phyloP scores from a whole-genome alignment of 2,888 invertebrate species.

The Platypus cylindrus region DNA sequence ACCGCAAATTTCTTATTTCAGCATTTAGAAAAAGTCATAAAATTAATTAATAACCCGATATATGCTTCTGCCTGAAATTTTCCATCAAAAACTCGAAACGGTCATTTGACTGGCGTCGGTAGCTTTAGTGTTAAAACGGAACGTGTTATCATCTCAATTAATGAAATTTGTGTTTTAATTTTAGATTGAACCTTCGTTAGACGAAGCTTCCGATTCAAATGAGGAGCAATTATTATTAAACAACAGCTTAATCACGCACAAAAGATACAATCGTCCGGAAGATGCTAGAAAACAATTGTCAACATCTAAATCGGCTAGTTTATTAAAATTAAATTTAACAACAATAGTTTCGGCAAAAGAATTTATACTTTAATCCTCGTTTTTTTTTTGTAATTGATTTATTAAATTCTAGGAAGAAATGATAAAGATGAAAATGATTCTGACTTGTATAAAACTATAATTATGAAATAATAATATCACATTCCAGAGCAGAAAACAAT shows the following conservation, averaged over 20 bases:
- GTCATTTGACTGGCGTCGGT: neutral
- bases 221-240: constrained; percentile 40
- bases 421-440: too few relatives aligned
- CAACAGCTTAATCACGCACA: constrained; percentile 42
- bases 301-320: constrained; percentile 1
- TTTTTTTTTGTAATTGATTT: too few relatives aligned
- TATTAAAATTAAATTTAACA: too few relatives aligned
- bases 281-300: constrained; percentile 14
- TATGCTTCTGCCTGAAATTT: too few relatives aligned
- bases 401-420: too few relatives aligned
- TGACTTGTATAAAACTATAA: too few relatives aligned
- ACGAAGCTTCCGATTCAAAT: constrained; percentile 18
- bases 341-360: too few relatives aligned
- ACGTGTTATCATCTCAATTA: neutral
- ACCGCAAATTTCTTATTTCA: too few relatives aligned
- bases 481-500: constrained; percentile 1
- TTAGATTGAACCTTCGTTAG: constrained; percentile 15
- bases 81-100: too few relatives aligned
- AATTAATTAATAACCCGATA: too few relatives aligned
- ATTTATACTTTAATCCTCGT: too few relatives aligned
- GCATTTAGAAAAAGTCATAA: too few relatives aligned
- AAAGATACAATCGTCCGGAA: constrained; percentile 22
- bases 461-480: constrained; percentile 3
- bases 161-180: constrained; percentile 3
- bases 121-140: neutral